Percentiles rank a stretch among this genome's conserved stretches.
phyloP scores from a whole-genome alignment of 2,797 vertebrate species.

The Lacerta viridis region DNA sequence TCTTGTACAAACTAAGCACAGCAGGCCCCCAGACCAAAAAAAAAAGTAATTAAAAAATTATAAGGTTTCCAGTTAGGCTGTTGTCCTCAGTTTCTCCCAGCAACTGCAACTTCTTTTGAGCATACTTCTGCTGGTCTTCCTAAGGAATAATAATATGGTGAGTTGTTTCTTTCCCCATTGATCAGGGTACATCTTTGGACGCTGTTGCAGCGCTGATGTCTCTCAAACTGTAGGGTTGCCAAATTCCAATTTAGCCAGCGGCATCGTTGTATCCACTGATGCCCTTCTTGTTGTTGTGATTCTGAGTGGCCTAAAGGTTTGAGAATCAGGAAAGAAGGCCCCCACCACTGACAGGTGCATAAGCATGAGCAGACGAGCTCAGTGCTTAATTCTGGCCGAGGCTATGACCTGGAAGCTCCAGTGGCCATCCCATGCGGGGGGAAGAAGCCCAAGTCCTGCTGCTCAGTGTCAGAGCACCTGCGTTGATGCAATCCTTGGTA shows the following conservation, averaged over 20 bases:
- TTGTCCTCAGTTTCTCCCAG: slow-evolving; percentile 60
- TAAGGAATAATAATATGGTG: slow-evolving; percentile 37
- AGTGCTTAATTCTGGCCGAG: too few relatives aligned
- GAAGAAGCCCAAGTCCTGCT: not conserved
- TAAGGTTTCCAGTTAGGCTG: slow-evolving; percentile 59
- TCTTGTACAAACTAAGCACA: slow-evolving; percentile 40
- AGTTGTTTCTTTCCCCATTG: slow-evolving; percentile 13
- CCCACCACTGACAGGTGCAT: not conserved
- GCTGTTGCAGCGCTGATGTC: not conserved
- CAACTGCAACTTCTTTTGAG: slow-evolving; percentile 57
- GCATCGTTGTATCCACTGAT: not conserved
- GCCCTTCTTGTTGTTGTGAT: not conserved
- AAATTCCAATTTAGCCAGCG: not conserved
- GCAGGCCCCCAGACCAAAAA: slow-evolving; percentile 62
- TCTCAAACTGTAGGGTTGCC: not conserved
- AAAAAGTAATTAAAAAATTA: slow-evolving; percentile 68
- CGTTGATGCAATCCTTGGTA: not conserved
- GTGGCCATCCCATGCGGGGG: not conserved
- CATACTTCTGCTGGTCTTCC: slow-evolving; percentile 61
- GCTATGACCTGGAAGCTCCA: not conserved
- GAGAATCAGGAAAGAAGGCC: not conserved
- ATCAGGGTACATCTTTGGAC: not conserved
- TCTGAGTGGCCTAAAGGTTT: not conserved
- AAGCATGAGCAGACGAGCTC: not conserved
- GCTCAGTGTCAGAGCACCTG: not conserved